Conservation (phyloP, 2,113 vertebrate genomes). For the Grantiella picta region DNA sequence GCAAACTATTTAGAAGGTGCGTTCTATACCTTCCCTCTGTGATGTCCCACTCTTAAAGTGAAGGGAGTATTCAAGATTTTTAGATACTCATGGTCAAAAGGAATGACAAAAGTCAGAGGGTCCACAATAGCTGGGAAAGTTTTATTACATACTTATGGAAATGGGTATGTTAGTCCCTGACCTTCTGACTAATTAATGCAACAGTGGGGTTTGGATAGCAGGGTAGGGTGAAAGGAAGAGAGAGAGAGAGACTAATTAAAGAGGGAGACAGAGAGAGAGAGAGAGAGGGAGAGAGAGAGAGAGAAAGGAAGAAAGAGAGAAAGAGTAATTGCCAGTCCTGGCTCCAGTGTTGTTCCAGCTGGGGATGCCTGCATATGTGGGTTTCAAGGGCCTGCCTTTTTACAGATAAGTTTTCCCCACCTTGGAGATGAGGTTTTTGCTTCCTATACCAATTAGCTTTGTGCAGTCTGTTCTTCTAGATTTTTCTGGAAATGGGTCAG, state of each 20-base stretch:
- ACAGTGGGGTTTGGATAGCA: not conserved
- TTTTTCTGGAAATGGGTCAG: not conserved
- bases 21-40: not conserved
- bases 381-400: not conserved
- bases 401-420: not conserved
- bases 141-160: not conserved
- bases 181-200: too few relatives aligned
- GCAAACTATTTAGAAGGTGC: not conserved
- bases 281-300: too few relatives aligned
- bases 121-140: not conserved
- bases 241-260: not conserved
- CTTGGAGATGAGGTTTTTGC: not conserved
- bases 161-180: not conserved
- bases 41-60: not conserved
- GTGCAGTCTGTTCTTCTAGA: rapidly evolving
- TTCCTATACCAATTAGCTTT: not conserved
- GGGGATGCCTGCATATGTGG: not conserved
- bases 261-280: not conserved
- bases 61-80: rapidly evolving
- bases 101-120: not conserved
- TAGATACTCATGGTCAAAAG: not conserved
- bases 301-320: not conserved
- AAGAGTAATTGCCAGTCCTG: not conserved
- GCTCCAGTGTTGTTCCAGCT: not conserved
- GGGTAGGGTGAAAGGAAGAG: not conserved